These are phyloP conservation scores for Rhopalosiphum padi DNA, from an alignment of 1,140 invertebrate genomes.

Conservation along the genomic window DNA sequence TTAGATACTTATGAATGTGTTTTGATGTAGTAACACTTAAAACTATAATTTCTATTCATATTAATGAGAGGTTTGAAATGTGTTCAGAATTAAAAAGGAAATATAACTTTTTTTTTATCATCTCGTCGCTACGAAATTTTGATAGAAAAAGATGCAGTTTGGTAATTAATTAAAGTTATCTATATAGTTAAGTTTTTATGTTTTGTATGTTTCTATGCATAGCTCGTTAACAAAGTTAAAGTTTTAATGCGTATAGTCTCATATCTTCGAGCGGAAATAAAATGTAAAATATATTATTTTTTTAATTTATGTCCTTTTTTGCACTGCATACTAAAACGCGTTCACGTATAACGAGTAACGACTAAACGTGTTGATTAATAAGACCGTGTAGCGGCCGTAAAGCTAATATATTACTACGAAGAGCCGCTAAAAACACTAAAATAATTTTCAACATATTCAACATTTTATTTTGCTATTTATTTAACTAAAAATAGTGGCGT, in stretches of 20 bases:
- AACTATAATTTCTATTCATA: not conserved
- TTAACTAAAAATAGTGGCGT: not conserved
- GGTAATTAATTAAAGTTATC: not conserved
- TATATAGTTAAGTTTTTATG: slow-evolving; percentile 10
- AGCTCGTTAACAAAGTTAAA: not conserved
- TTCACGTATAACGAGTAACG: not conserved
- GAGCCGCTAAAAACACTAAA: not conserved
- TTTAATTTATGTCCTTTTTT: not conserved
- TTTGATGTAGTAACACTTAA: slow-evolving; percentile 10
- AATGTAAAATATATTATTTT: not conserved
- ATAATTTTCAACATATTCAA: not conserved
- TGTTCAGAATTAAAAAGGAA: not conserved
- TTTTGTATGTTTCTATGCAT: not conserved
- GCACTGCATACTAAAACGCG: not conserved
- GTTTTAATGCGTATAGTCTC: not conserved
- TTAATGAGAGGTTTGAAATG: not conserved
- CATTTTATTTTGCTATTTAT: not conserved
- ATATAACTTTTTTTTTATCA: not conserved
- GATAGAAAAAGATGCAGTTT: not conserved
- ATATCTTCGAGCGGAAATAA: not conserved
- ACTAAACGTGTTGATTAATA: not conserved
- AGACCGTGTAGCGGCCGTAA: not conserved
- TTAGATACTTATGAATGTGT: not conserved
- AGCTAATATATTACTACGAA: not conserved
- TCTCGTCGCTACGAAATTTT: not conserved